Evolutionary conservation across 2,113 vertebrate genomes (phyloP).

Genomic region (Oreotrochilus melanogaster): DNA sequence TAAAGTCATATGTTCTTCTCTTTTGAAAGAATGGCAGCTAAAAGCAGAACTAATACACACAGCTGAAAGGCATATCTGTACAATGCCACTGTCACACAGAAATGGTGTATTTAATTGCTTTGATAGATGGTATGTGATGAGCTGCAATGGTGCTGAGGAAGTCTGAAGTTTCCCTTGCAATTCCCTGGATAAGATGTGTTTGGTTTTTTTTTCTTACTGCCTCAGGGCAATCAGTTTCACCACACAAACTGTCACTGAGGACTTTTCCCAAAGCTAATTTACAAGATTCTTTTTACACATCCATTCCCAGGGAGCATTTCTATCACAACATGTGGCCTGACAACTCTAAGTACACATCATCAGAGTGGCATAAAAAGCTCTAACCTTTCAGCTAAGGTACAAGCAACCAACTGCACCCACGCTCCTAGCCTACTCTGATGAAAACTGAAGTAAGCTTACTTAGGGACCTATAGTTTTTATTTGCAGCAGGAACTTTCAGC

Average conservation of each 20-base stretch:
- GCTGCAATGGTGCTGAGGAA: background rate
- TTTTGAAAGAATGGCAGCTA: background rate
- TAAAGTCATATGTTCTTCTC: background rate
- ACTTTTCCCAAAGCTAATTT: background rate
- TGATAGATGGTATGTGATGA: background rate
- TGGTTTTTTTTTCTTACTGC: fast-evolving
- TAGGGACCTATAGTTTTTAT: background rate
- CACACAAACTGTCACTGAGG: background rate
- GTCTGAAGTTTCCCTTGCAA: background rate
- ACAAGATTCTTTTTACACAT: background rate
- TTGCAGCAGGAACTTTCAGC: background rate
- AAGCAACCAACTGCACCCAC: background rate
- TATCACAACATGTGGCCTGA: background rate
- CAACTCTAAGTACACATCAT: background rate
- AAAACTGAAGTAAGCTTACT: background rate
- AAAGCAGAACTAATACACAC: background rate
- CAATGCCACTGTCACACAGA: background rate
- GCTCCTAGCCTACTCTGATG: background rate
- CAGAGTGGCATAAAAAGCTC: background rate
- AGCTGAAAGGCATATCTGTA: background rate
- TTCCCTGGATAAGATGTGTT: background rate
- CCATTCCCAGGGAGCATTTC: background rate
- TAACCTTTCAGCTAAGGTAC: background rate
- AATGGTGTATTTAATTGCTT: background rate
- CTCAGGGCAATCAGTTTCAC: background rate